phyloP scores from a whole-genome alignment of 2,113 vertebrate genomes.

The Cryptoleucopteryx plumbea region DNA sequence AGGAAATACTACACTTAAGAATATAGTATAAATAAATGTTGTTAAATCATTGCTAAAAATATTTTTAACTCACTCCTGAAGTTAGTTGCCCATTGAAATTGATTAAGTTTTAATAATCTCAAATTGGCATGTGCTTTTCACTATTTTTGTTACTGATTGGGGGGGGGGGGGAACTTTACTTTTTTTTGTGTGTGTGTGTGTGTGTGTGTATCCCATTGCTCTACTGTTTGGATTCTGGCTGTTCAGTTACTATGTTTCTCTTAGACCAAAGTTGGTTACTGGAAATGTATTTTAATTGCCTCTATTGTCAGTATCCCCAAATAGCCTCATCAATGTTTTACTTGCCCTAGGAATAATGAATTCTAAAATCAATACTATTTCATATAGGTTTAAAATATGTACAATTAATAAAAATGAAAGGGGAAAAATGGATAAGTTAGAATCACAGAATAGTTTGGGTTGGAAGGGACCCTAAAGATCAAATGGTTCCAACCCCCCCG shows the following conservation, averaged over 20 bases:
- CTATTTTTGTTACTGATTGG: background rate
- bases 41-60: background rate
- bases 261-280: background rate
- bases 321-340: background rate
- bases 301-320: background rate
- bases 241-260: background rate
- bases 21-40: background rate
- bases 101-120: background rate
- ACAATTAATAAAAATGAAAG: background rate
- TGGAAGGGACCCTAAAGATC: too few species aligned
- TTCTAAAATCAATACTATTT: background rate
- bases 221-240: background rate
- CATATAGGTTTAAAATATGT: background rate
- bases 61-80: background rate
- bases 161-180: accelerated
- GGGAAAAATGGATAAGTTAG: background rate
- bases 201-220: background rate
- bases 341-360: background rate
- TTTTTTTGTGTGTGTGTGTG: background rate
- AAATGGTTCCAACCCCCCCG: too few species aligned
- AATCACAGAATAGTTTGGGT: too few species aligned
- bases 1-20: background rate
- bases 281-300: background rate
- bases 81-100: background rate
- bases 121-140: background rate